Evolutionary conservation across 2,888 invertebrate species (phyloP).

Genomic region (Ophioninae sp.): DNA sequence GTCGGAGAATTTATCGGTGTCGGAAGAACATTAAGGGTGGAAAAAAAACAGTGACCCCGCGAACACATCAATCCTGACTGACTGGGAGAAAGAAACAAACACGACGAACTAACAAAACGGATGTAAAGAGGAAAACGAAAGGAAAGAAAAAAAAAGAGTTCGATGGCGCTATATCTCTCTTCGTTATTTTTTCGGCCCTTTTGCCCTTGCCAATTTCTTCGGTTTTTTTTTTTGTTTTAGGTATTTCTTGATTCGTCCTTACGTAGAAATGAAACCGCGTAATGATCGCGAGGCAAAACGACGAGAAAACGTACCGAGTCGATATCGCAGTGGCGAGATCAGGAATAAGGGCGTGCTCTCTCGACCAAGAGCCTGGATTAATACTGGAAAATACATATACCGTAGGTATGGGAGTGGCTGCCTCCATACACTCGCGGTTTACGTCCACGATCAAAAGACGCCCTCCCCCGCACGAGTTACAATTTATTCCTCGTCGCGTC

Average conservation of each 20-base stretch:
- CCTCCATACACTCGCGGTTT: conserved; percentile 21
- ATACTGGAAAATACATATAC: conserved; percentile 7
- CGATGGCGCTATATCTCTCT: no score
- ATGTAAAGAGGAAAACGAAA: not conserved
- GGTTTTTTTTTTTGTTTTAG: no score
- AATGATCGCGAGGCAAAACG: conserved; percentile 23
- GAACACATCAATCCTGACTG: conserved; percentile 16
- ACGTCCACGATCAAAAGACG: conserved; percentile 32
- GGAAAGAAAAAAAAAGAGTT: no score
- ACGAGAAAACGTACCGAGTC: conserved; percentile 18
- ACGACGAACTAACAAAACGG: conserved; percentile 10
- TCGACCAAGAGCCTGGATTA: conserved; percentile 34
- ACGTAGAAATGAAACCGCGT: no score
- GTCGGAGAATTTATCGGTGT: conserved; percentile 58
- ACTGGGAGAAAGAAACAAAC: conserved; percentile 34
- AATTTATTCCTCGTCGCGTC: conserved; percentile 63
- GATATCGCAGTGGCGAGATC: conserved; percentile 47
- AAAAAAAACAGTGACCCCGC: conserved; percentile 39
- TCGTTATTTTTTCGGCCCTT: no score
- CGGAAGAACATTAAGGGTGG: conserved; percentile 63
- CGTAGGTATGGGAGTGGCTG: conserved; percentile 54
- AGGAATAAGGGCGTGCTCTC: conserved; percentile 54
- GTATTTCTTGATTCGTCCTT: no score
- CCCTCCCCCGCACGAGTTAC: conserved; percentile 47
- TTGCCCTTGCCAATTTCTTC: no score